Evolutionary conservation across 1,140 invertebrate species (phyloP), one percentile per base, ranked within the genome.

Genomic region (Apolygus lucorum): DNA sequence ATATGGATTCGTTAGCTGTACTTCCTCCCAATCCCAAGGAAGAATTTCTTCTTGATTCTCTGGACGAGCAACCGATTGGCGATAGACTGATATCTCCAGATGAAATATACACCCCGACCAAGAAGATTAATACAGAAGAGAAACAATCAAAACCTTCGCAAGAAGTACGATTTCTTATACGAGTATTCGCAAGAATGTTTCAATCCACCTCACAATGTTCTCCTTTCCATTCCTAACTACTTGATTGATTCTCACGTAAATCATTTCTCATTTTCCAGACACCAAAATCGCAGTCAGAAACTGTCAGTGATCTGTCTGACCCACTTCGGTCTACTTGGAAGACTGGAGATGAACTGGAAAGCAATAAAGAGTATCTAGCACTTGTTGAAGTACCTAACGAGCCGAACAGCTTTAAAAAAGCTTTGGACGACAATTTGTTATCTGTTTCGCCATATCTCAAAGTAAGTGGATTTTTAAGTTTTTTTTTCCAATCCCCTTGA

Each of bases 361-460:
- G 22, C 11, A 4, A 4, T 4, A 59, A 24, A 13, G 54, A 59
- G 22, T 22, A 59, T 14, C 22, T 59, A 22, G 54, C 54, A 4
- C 54, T 59, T 4, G 22, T 59, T 14, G 54, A 59, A 59, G 54
- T 59, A 4, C 22, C 54, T 21, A 59, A 59, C 22, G 54, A 59
- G 13, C 11, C 54, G 1, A 89, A 88, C 75, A 84, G 84, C 67
- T 93, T 94, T 74, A 84, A 87, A 54, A 88, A 89, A 75, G 83
- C 86, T 1, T 78, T 95, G 1, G 86, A 89, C 70, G 88, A 88
- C 28, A 86, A 86, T 0, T 80, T 90, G 68, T 80, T 98, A 0
- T 93, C 90, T 0, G 85, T 90, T 72, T 97, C 94, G 0, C 94
- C 95, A 0, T 93, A 89, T 79, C 81, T 95, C 1, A 87, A 73